Evolutionary conservation across 2,797 vertebrate species (phyloP).

Genomic region (Centroberyx gerrardi): DNA sequence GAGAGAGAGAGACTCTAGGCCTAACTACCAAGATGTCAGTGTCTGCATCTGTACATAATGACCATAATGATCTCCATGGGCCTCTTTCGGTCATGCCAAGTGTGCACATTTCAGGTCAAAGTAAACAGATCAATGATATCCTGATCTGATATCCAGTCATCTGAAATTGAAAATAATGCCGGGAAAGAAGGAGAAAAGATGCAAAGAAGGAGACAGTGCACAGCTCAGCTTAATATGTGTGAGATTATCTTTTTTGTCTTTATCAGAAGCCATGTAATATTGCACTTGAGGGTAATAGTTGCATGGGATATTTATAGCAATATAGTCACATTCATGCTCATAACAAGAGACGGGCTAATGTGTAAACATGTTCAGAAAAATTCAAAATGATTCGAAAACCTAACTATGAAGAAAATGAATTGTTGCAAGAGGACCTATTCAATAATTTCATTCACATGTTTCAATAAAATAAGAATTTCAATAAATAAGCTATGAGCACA

Average conservation of each 20-base stretch:
- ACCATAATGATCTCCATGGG: background rate
- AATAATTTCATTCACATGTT: background rate
- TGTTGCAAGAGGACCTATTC: too few relatives aligned
- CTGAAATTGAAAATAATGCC: too few relatives aligned
- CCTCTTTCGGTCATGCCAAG: background rate
- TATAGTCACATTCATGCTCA: background rate
- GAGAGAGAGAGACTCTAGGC: background rate
- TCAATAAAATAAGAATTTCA: too few relatives aligned
- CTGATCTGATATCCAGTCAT: too few relatives aligned
- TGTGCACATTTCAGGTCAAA: slow-evolving; percentile 18
- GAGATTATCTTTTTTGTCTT: background rate
- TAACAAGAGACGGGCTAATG: background rate
- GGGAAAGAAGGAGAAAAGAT: too few relatives aligned
- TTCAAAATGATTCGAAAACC: too few relatives aligned
- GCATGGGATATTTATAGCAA: background rate
- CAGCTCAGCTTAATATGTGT: background rate
- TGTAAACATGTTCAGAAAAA: too few relatives aligned
- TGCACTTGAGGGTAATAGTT: background rate
- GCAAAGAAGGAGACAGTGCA: too few relatives aligned
- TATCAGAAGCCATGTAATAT: background rate
- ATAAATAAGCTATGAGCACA: too few relatives aligned
- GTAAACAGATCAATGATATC: slow-evolving; percentile 17
- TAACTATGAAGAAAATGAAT: too few relatives aligned
- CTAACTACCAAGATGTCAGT: background rate
- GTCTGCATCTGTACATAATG: slow-evolving; percentile 6